Conservation (phyloP, 2,113 vertebrate species). For the Paracanthobrama guichenoti region DNA sequence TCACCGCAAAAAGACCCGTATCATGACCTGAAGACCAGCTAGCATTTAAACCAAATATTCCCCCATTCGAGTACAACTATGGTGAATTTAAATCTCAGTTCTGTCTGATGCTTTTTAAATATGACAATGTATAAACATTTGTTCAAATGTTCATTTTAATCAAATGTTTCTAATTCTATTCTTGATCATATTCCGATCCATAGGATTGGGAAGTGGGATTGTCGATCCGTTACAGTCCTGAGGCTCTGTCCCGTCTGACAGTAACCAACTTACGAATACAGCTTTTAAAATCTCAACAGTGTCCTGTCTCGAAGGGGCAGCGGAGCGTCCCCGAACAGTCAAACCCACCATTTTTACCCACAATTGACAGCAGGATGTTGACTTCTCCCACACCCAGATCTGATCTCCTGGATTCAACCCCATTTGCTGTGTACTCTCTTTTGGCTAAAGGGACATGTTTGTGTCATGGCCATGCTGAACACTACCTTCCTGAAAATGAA, state of each 20-base stretch:
- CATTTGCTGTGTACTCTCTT: slow-evolving; percentile 84
- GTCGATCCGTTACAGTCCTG: slow-evolving; percentile 82
- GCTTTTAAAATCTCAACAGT: slow-evolving; percentile 81
- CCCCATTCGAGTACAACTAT: neutral
- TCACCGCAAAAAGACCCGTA: too few relatives aligned
- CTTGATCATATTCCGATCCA: slow-evolving; percentile 84
- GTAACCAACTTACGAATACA: slow-evolving; percentile 85
- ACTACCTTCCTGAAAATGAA: slow-evolving; percentile 73
- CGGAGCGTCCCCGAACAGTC: neutral
- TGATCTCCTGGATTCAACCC: slow-evolving; percentile 71
- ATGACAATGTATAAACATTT: neutral
- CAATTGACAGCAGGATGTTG: neutral
- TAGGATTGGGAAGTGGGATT: slow-evolving; percentile 71
- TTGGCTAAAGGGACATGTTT: slow-evolving; percentile 85
- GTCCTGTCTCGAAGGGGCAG: slow-evolving; percentile 62
- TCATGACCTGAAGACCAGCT: too few relatives aligned
- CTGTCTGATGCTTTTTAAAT: neutral
- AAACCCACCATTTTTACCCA: slow-evolving; percentile 17
- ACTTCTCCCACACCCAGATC: slow-evolving; percentile 38
- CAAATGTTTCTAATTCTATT: slow-evolving; percentile 9
- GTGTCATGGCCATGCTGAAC: slow-evolving; percentile 86
- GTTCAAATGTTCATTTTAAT: too few relatives aligned
- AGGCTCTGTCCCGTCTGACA: slow-evolving; percentile 77
- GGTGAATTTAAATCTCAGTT: neutral
- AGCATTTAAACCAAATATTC: neutral